These are phyloP conservation scores for Luffia ferchaultella DNA, from an alignment of 2,888 invertebrate species.

Conservation along the genomic window DNA sequence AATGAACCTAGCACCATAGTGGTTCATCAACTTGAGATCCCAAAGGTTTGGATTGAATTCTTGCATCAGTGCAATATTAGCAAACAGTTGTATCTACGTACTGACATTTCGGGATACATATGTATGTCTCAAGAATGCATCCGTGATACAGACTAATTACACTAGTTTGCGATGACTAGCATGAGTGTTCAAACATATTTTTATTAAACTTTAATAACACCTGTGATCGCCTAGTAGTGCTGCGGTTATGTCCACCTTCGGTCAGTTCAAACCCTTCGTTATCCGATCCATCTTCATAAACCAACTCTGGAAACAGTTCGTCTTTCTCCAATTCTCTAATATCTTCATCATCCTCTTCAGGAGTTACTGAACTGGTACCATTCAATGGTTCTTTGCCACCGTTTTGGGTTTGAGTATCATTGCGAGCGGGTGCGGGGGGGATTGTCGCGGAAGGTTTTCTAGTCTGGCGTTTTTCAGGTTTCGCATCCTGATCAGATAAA, in stretches of 20 bases:
- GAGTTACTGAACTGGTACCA: slow-evolving; percentile 36
- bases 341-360: slow-evolving; percentile 31
- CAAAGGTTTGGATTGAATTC: too few species aligned
- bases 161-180: too few species aligned
- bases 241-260: too few species aligned
- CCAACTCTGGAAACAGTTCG: slow-evolving; percentile 55
- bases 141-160: too few species aligned
- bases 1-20: too few species aligned
- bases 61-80: too few species aligned
- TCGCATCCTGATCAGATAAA: too few species aligned
- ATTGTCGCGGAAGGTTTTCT: slow-evolving; percentile 22
- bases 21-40: too few species aligned
- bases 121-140: too few species aligned
- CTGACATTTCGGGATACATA: too few species aligned
- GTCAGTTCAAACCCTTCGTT: slow-evolving; percentile 35
- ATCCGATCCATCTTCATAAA: slow-evolving; percentile 45
- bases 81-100: too few species aligned
- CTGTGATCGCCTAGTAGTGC: slow-evolving; percentile 52
- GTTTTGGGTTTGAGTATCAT: slow-evolving; percentile 20
- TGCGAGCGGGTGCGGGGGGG: too few species aligned
- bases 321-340: slow-evolving; percentile 31
- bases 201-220: slow-evolving; percentile 20
- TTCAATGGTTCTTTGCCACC: slow-evolving; percentile 20
- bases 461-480: slow-evolving; percentile 19
- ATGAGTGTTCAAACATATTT: neutral